Conservation (phyloP, 2,113 vertebrate genomes). For the Scomber japonicus region DNA sequence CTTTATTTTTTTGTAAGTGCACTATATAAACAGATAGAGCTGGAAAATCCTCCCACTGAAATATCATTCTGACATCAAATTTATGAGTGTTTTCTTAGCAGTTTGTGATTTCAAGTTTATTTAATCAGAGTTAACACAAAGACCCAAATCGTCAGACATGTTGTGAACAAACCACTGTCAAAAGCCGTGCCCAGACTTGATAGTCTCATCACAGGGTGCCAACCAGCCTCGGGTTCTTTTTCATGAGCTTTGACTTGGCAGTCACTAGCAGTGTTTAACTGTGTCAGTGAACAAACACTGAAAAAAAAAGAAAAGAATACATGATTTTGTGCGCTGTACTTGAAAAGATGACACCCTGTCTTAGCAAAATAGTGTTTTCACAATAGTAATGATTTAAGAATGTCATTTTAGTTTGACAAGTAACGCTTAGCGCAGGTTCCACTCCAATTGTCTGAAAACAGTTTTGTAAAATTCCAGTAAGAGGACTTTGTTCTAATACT, state of each 20-base stretch:
- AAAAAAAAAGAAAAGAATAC: constrained; percentile 21
- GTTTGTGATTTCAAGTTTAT: constrained; percentile 73
- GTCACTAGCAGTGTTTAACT: constrained; percentile 8
- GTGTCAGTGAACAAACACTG: constrained; percentile 21
- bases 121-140: constrained; percentile 66
- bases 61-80: constrained; percentile 58
- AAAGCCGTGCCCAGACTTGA: constrained; percentile 67
- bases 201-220: constrained; percentile 38
- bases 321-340: neutral
- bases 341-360: neutral
- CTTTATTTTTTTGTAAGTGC: constrained; percentile 25
- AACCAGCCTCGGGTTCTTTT: constrained; percentile 52
- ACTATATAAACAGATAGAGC: constrained; percentile 68
- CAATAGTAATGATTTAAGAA: neutral
- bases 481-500: no score
- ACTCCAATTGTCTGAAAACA: no score
- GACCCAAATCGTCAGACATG: constrained; percentile 57
- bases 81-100: constrained; percentile 60
- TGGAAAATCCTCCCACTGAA: constrained; percentile 68
- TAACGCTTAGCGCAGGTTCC: no score
- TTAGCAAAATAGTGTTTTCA: constrained; percentile 12
- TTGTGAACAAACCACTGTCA: constrained; percentile 58
- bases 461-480: no score
- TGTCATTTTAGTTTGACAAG: no score
- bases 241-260: constrained; percentile 56